These are phyloP conservation scores for Engystomops pustulosus DNA, from an alignment of 2,113 vertebrate species.

Conservation along the genomic window DNA sequence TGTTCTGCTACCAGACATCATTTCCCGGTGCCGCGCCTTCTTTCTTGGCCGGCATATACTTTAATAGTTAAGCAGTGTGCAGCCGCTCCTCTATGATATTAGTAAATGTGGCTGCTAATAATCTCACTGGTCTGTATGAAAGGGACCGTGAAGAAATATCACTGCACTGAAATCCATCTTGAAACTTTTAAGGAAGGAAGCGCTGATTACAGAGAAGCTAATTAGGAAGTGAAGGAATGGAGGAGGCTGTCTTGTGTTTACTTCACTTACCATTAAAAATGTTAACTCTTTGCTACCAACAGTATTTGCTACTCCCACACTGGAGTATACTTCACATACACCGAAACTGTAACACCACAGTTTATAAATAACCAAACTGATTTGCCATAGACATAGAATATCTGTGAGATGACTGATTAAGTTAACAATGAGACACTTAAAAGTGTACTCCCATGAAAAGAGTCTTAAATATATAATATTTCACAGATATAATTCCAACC, in stretches of 20 bases:
- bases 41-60: background rate
- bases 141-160: slow-evolving; percentile 3
- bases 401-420: too few relatives aligned
- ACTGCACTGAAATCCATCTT: slow-evolving; percentile 38
- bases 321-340: too few relatives aligned
- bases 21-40: background rate
- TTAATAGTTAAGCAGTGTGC: background rate
- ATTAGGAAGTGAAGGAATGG: slow-evolving; percentile 40
- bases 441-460: too few relatives aligned
- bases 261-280: slow-evolving; percentile 25
- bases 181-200: slow-evolving; percentile 59
- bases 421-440: too few relatives aligned
- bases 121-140: background rate
- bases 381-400: too few relatives aligned
- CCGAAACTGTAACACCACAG: too few relatives aligned
- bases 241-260: slow-evolving; percentile 5
- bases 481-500: too few relatives aligned
- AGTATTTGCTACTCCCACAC: background rate
- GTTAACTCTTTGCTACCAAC: slow-evolving; percentile 20
- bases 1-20: background rate
- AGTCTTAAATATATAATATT: too few relatives aligned
- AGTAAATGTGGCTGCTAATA: slow-evolving; percentile 6
- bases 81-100: background rate
- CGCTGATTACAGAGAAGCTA: slow-evolving; percentile 49
- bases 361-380: too few relatives aligned